phyloP scores from a whole-genome alignment of 2,888 invertebrate species.

The Sarcophaga rosellei region DNA sequence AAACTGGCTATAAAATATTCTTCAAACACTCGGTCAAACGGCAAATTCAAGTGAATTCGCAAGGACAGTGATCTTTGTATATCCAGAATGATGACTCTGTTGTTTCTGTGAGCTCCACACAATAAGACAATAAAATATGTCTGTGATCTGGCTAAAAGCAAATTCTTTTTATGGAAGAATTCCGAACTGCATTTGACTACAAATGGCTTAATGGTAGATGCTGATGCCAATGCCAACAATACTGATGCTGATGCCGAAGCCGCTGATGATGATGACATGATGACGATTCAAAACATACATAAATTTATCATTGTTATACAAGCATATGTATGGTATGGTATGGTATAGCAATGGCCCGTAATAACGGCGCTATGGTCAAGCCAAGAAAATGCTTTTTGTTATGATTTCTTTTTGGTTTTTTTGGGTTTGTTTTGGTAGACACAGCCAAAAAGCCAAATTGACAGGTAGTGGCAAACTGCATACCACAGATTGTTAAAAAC shows the following conservation, averaged over 20 bases:
- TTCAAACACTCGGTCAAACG: constrained; percentile 45
- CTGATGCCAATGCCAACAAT: constrained; percentile 19
- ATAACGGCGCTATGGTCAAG: constrained; percentile 60
- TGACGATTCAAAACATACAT: constrained; percentile 59
- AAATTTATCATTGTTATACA: constrained; percentile 62
- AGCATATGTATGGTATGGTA: not conserved
- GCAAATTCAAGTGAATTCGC: constrained; percentile 28
- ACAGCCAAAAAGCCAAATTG: constrained; percentile 27
- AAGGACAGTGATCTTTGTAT: constrained; percentile 58
- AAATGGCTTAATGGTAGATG: constrained; percentile 13
- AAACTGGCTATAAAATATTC: constrained; percentile 30
- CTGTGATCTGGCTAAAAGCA: not conserved
- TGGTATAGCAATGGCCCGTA: not conserved
- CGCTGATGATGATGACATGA: constrained; percentile 49
- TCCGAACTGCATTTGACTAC: constrained; percentile 24
- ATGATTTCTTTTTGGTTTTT: too few relatives aligned
- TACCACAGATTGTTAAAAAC: constrained; percentile 23
- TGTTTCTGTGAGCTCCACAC: constrained; percentile 1
- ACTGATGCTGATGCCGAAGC: constrained; percentile 29
- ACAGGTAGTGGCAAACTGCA: constrained; percentile 52
- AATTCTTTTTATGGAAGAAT: constrained; percentile 7
- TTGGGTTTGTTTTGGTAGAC: too few relatives aligned
- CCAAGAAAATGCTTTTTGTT: constrained; percentile 23
- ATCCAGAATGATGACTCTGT: constrained; percentile 63
- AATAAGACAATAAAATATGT: too few relatives aligned